A percentile compares a stretch with the other conserved stretches of the same genome.
Evolutionary conservation across 2,888 invertebrate genomes (phyloP).

Genomic region (Suillia variegata): DNA sequence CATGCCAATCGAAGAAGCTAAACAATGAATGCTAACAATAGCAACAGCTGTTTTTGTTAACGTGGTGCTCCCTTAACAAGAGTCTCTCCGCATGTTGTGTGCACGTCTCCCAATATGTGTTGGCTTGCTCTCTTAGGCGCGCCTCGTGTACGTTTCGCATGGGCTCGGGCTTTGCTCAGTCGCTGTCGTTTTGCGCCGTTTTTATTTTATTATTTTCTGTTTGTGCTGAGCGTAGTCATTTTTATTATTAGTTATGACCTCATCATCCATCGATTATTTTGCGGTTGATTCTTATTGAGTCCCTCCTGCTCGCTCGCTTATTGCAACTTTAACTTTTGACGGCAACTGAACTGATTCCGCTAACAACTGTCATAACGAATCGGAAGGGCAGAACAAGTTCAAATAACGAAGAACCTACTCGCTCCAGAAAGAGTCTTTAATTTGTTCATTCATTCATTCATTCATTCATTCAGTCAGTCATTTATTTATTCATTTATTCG

Average conservation of each 20-base stretch:
- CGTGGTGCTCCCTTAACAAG: background rate
- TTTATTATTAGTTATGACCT: slow-evolving; percentile 63
- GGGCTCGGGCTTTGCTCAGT: slow-evolving; percentile 18
- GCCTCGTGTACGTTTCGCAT: background rate
- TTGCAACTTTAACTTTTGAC: background rate
- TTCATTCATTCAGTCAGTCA: too few species aligned
- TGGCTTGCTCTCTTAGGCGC: background rate
- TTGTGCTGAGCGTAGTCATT: slow-evolving; percentile 44
- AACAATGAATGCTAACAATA: background rate
- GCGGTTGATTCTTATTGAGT: slow-evolving; percentile 52
- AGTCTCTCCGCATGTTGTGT: background rate
- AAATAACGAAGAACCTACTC: too few species aligned
- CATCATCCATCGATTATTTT: slow-evolving; percentile 62
- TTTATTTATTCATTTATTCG: too few species aligned
- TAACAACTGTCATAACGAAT: too few species aligned
- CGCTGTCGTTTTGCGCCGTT: slow-evolving; percentile 8
- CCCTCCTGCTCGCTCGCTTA: slow-evolving; percentile 10
- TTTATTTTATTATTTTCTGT: too few species aligned
- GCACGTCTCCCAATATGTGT: background rate
- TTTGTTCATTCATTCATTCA: too few species aligned
- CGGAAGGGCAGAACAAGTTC: slow-evolving; percentile 26
- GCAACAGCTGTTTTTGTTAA: slow-evolving; percentile 4
- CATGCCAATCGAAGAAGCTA: too few species aligned
- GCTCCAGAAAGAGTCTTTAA: too few species aligned
- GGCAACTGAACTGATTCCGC: too few species aligned